Base-by-base conservation (phyloP, 2,113 vertebrate genomes). In the Chauna torquata region DNA sequence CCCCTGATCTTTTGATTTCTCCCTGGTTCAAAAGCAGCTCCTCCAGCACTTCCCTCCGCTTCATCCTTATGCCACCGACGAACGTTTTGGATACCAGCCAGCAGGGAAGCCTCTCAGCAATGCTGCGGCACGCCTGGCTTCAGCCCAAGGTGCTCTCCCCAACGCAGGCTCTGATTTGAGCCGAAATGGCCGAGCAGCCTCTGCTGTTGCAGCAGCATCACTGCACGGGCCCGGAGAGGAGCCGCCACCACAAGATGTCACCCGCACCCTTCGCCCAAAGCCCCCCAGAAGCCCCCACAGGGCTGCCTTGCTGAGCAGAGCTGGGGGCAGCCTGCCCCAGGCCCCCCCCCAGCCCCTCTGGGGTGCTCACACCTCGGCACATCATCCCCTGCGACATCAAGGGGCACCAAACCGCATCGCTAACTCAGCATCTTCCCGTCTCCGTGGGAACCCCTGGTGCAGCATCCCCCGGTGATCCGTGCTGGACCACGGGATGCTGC, bases 241-340 rank as follows among this genome's bases (percentile, higher is more conserved):
- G 44, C 74, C 16, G 22, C 17, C 22, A 7, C 96, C 96, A 65
- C 83, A 15, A 97, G 96, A 61, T 84, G 96, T 94, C 97, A 96
- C 92, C 91, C 80, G 40, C 18, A 24, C 92, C 77, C 96, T 96
- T 82, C 61, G 22, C 62, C 95, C 81, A 3, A 16, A 78, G 62
- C 55, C 64, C 62, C 77, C 38, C 44, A 3, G 13, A 17, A 74
- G 30, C 40, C 79, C 92, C 92, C 71, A 7, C 24, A 19, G 68
- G 57, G 82, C 77, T 83, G 86, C 80, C 32, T 69, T 30, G 55
- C 5, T 11, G 45, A 28, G 70, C 23, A 58, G 82, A 66, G 58
- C 13, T 6, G 3, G 42, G 86, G 59, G 58, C 23, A 30, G 6
- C 52, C 18, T 23, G 18, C 9, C 71, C 58, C 13, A 62, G 24